Conservation (phyloP, 2,888 invertebrate genomes). For the Apotomis betuletana region DNA sequence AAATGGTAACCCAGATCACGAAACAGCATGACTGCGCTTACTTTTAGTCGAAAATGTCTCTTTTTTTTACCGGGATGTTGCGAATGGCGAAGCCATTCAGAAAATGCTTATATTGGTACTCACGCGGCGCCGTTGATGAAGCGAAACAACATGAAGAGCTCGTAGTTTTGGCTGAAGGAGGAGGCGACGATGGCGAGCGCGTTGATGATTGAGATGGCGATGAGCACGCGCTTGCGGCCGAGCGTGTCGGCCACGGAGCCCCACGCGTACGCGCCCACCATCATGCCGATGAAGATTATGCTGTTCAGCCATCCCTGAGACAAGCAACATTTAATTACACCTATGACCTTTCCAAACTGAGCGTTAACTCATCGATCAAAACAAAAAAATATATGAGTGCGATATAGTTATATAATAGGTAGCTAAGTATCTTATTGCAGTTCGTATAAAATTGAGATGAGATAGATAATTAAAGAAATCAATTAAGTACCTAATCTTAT, state of each 20-base stretch:
- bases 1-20: no score
- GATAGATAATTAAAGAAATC: no score
- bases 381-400: no score
- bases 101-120: constrained; percentile 70
- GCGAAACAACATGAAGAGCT: constrained; percentile 94
- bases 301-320: constrained; percentile 88
- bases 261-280: constrained; percentile 97
- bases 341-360: no score
- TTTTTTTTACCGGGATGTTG: no score
- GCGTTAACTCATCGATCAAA: no score
- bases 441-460: no score
- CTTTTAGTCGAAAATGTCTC: no score
- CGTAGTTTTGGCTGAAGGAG: constrained; percentile 94
- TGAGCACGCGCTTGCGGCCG: constrained; percentile 93
- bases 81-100: neutral
- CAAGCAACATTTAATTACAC: neutral
- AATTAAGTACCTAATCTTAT: no score
- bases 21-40: no score
- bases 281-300: constrained; percentile 95
- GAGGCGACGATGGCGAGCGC: constrained; percentile 95
- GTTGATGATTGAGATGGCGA: constrained; percentile 95
- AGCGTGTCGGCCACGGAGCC: constrained; percentile 95
- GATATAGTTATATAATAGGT: no score
- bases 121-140: constrained; percentile 97
- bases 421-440: no score